Conservation (phyloP, 1,140 invertebrate genomes). For the Drosophila albomicans region DNA sequence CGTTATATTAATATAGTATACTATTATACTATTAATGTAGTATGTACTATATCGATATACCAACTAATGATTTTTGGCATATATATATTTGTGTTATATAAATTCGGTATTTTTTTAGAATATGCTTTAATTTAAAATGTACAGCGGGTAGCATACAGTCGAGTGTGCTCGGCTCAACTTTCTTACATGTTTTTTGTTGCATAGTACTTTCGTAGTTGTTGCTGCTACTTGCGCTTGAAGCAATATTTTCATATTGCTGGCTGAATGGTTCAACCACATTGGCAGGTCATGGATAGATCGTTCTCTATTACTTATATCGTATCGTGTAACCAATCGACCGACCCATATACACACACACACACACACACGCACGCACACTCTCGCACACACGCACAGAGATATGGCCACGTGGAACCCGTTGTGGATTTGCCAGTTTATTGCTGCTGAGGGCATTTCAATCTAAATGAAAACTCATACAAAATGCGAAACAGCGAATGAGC, state of each 20-base stretch:
- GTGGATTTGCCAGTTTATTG: conserved; percentile 49
- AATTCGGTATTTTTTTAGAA: too few relatives aligned
- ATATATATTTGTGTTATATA: too few relatives aligned
- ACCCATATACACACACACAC: conserved; percentile 9
- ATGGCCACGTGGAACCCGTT: neutral
- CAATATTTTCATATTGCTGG: conserved; percentile 45
- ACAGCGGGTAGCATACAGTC: too few relatives aligned
- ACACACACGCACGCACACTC: neutral
- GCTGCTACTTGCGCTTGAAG: conserved; percentile 22
- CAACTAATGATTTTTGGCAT: too few relatives aligned
- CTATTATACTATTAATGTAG: too few relatives aligned
- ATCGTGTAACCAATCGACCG: conserved; percentile 36
- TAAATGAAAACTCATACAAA: conserved; percentile 53
- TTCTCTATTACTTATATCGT: conserved; percentile 36
- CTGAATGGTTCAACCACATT: conserved; percentile 43
- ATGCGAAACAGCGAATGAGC: conserved; percentile 41
- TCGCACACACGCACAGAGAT: neutral
- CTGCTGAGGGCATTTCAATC: conserved; percentile 50
- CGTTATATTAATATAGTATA: too few relatives aligned
- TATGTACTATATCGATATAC: too few relatives aligned
- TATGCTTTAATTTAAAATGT: too few relatives aligned
- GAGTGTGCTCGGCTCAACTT: too few relatives aligned
- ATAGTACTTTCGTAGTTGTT: neutral
- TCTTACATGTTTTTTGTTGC: neutral
- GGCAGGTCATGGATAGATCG: conserved; percentile 38